Percentiles rank a stretch among this genome's conserved stretches.
These are phyloP conservation scores for Lethocerus indicus DNA, from an alignment of 1,140 invertebrate genomes.

Conservation along the genomic window DNA sequence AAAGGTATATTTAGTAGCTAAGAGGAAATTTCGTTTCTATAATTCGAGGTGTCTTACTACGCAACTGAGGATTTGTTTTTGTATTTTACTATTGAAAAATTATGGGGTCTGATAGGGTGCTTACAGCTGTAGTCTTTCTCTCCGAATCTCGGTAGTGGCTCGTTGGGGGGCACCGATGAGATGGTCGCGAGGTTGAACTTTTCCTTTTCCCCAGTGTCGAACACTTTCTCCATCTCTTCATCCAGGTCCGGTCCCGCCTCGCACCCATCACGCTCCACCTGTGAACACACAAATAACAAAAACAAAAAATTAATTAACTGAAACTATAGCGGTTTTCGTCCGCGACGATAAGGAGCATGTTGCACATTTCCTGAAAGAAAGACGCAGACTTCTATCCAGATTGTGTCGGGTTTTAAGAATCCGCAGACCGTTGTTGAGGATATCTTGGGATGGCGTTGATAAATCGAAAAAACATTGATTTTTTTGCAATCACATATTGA, in stretches of 20 bases:
- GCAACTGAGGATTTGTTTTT: not conserved
- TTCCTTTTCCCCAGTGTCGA: conserved; percentile 27
- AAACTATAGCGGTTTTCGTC: too few species aligned
- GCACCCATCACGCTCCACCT: conserved; percentile 18
- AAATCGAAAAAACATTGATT: too few species aligned
- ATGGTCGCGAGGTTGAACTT: conserved; percentile 43
- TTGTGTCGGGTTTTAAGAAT: too few species aligned
- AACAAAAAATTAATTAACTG: not conserved
- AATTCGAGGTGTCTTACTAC: not conserved
- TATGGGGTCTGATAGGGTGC: conserved; percentile 11
- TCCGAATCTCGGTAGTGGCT: conserved; percentile 22
- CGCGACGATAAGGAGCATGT: too few species aligned
- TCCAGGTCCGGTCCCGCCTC: conserved; percentile 41
- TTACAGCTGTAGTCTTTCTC: conserved; percentile 24
- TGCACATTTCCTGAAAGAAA: too few species aligned
- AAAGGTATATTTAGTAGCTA: not conserved
- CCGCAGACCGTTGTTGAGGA: too few species aligned
- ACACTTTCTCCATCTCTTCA: conserved; percentile 64
- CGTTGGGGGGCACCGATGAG: conserved; percentile 28
- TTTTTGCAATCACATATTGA: too few species aligned
- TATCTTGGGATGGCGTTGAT: too few species aligned
- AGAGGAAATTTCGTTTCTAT: not conserved
- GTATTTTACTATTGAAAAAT: conserved; percentile 8
- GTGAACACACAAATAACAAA: not conserved
- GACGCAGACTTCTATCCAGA: too few species aligned